Evolutionary conservation across 2,113 vertebrate genomes (phyloP).

Genomic region (Ondatra zibethicus): DNA sequence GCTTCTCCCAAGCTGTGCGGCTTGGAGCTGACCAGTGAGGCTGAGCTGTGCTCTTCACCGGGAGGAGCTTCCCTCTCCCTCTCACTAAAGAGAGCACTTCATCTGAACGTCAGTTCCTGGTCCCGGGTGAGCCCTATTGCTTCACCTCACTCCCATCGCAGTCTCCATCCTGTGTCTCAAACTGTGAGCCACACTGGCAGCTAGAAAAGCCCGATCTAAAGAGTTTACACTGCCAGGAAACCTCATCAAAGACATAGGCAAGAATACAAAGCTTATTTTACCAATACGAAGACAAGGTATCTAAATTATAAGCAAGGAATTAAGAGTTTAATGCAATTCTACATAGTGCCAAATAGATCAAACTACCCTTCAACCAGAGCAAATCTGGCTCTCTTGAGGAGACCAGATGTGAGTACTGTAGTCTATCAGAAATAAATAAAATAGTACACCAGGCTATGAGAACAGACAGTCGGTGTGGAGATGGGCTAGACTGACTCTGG

Average conservation of each 20-base stretch:
- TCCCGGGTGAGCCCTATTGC: background rate
- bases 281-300: constrained; percentile 33
- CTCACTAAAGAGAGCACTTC: background rate
- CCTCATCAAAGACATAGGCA: constrained; percentile 48
- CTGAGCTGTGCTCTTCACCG: background rate
- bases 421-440: constrained; percentile 62
- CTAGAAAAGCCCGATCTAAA: constrained; percentile 39
- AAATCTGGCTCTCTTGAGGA: constrained; percentile 26
- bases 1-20: background rate
- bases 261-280: constrained; percentile 61
- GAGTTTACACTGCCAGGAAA: constrained; percentile 20
- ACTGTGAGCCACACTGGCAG: background rate
- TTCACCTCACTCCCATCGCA: background rate
- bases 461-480: constrained; percentile 21
- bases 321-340: constrained; percentile 51
- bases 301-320: constrained; percentile 56
- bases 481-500: constrained; percentile 19
- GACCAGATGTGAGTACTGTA: constrained; percentile 43
- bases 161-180: background rate
- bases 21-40: constrained; percentile 7
- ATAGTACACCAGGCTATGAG: constrained; percentile 37
- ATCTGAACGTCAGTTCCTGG: background rate
- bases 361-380: constrained; percentile 55
- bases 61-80: background rate
- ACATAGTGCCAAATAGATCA: constrained; percentile 43